Evolutionary conservation across 2,113 vertebrate genomes (phyloP), one percentile per base, ranked within the genome.

Genomic region (Malurus elegans): DNA sequence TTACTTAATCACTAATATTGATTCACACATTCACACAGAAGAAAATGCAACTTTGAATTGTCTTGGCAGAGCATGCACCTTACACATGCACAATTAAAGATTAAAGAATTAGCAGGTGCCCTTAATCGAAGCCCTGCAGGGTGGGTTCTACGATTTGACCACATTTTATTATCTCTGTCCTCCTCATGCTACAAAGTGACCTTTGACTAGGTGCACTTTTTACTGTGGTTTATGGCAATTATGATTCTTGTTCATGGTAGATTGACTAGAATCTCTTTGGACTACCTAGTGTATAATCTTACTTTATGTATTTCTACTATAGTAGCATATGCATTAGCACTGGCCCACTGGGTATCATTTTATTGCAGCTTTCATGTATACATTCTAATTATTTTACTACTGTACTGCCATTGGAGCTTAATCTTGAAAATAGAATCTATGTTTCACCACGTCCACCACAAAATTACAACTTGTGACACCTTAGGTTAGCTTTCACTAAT

Each of bases 1-100:
- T 96, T 95, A 95, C 75, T 95, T 81, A 94, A 79, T 96, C 94
- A 95, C 90, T 97, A 95, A 79, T 96, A 95, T 95, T 82, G 94
- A 97, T 93, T 94, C 86, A 84, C 88, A 86, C 64, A 53, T 94
- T 95, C 90, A 50, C 79, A 82, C 38, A 71, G 71, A 97, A 93
- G 47, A 95, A 94, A 97, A 94, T 88, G 82, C 87, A 92, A 94
- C 89, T 96, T 88, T 88, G 95, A 95, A 93, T 95, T 84, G 69
- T 88, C 79, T 92, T 93, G 86, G 85, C 90, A 95, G 92, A 82
- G 44, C 60, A 50, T 54, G 66, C 57, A 86, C 92, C 90, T 96
- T 92, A 86, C 75, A 95, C 71, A 92, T 93, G 92, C 84, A 91
- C 73, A 80, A 95, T 93, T 95, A 96, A 96, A 96, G 82, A 86